These are phyloP conservation scores for Ondatra zibethicus DNA, from an alignment of 2,113 vertebrate genomes.

Conservation along the genomic window DNA sequence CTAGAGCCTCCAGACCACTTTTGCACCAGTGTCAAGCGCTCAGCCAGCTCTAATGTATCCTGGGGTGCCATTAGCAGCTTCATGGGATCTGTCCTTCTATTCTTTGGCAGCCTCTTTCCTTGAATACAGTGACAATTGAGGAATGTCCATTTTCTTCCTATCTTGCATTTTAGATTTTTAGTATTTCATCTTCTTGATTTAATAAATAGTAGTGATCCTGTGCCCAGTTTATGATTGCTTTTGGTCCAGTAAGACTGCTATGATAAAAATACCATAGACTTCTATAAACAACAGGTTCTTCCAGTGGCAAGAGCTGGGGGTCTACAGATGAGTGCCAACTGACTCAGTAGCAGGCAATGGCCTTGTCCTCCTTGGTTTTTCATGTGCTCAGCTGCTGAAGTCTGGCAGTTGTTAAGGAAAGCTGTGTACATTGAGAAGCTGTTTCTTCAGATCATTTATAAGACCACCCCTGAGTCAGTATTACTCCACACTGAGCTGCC, in stretches of 20 bases:
- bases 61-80: background rate
- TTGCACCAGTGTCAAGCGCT: background rate
- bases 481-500: background rate
- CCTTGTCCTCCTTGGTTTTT: background rate
- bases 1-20: conserved; percentile 19
- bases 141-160: background rate
- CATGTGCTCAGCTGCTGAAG: background rate
- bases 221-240: background rate
- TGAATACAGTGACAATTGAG: background rate
- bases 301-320: no score
- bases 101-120: background rate
- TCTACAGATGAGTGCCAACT: background rate
- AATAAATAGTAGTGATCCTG: background rate
- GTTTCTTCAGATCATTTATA: background rate
- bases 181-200: conserved; percentile 4
- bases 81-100: background rate
- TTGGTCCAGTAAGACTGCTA: background rate
- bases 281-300: background rate
- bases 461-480: background rate
- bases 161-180: background rate
- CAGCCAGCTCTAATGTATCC: background rate
- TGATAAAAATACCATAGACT: background rate
- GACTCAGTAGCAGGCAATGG: background rate
- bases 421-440: background rate
- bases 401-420: background rate